phyloP scores from a whole-genome alignment of 2,113 vertebrate species.

The human region GRCh38 chr21:19615501-19616000 shows the following conservation, averaged over 20 bases:
- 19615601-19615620: neutral
- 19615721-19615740: neutral
- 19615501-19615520: neutral
- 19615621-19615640: too few species aligned
- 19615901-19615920: neutral
- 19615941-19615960: neutral
- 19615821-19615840: neutral
- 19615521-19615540: neutral
- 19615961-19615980: neutral
- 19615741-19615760: neutral
- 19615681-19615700: neutral
- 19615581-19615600: neutral
- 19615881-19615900: neutral
- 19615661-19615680: too few species aligned
- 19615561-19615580: neutral
- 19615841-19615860: neutral
- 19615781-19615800: neutral
- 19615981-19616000: neutral
- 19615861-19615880: neutral
- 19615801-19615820: neutral
- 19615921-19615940: neutral
- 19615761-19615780: neutral
- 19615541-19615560: neutral
- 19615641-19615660: too few species aligned
- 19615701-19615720: neutral